Evolutionary conservation across 2,797 vertebrate species (phyloP).

Genomic region (Diglossa cyanea): DNA sequence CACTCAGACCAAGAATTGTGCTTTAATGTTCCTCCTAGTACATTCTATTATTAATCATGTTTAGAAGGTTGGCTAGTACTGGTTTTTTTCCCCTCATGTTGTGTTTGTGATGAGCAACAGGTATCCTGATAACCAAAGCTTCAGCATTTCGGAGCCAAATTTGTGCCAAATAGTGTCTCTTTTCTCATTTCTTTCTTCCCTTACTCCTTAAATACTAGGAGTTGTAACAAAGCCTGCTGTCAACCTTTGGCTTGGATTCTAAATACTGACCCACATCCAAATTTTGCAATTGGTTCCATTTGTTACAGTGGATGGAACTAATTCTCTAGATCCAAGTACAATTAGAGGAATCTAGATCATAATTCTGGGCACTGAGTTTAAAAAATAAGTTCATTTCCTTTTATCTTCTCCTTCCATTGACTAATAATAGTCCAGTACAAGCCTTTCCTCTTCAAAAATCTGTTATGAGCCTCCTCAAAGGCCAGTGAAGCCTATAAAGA

Average conservation of each 20-base stretch:
- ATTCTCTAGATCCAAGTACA: slow-evolving; percentile 15
- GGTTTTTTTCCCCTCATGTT: not conserved
- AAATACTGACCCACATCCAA: not conserved
- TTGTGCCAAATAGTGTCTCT: not conserved
- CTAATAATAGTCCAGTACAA: not conserved
- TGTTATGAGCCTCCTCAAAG: not conserved
- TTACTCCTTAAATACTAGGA: not conserved
- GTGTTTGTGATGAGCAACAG: not conserved
- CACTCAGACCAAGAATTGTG: not conserved
- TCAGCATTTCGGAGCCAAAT: not conserved
- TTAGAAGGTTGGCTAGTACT: not conserved
- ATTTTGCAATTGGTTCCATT: slow-evolving; percentile 40
- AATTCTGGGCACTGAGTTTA: not conserved
- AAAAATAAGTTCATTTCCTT: not conserved
- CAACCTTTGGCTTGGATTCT: not conserved
- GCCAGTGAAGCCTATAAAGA: not conserved
- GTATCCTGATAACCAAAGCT: not conserved
- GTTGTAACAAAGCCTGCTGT: not conserved
- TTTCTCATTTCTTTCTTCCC: not conserved
- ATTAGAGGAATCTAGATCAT: slow-evolving; percentile 16
- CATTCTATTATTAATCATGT: not conserved
- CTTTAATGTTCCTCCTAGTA: not conserved
- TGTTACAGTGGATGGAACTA: slow-evolving; percentile 26
- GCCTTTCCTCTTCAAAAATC: not conserved
- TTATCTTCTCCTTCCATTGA: not conserved